Conservation (phyloP, 64 coral and sea anemone genomes). For the Stichodactyla mertensii region DNA sequence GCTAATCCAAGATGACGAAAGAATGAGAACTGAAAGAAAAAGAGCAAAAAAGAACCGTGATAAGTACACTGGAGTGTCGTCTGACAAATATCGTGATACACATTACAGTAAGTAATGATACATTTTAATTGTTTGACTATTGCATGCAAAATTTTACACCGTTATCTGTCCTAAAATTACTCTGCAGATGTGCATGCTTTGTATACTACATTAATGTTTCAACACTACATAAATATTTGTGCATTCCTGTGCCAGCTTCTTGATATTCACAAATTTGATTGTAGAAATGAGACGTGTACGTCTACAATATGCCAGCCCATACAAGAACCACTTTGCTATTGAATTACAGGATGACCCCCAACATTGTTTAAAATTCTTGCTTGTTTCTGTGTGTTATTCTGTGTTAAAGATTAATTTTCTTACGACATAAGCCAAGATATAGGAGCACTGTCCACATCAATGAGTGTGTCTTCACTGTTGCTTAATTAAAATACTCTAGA, state of each 20-base stretch:
- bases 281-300: not conserved
- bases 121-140: not conserved
- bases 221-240: not conserved
- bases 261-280: not conserved
- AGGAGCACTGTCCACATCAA: not conserved
- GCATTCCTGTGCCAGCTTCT: not conserved
- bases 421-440: not conserved
- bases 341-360: not conserved
- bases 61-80: constrained; percentile 90
- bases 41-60: constrained; percentile 93
- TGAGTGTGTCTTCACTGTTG: not conserved
- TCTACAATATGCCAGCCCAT: not conserved
- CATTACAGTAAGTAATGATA: constrained; percentile 72
- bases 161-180: not conserved
- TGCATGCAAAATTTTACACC: not conserved
- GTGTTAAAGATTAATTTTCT: not conserved
- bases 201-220: not conserved
- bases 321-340: not conserved
- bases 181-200: not conserved
- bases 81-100: constrained; percentile 52
- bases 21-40: constrained; percentile 80
- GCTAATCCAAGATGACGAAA: constrained; percentile 93
- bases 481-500: not conserved
- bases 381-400: not conserved
- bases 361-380: not conserved